A percentile compares a stretch with the other conserved stretches of the same genome.
Conservation (phyloP, 2,113 vertebrate genomes). For the Syngnathoides biaculeatus region DNA sequence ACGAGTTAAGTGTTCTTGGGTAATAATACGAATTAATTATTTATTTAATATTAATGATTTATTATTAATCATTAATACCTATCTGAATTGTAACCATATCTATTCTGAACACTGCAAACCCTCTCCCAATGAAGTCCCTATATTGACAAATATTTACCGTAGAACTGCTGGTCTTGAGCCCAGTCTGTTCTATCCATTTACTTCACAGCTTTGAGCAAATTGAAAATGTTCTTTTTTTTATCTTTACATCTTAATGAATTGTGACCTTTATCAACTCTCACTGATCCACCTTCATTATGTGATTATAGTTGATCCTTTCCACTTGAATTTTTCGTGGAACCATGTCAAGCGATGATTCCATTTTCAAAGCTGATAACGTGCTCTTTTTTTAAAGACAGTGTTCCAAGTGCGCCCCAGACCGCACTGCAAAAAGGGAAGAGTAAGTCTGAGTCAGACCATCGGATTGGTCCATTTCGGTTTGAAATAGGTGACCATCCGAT, state of each 20-base stretch:
- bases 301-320: neutral
- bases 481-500: slow-evolving; percentile 35
- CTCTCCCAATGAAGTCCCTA: too few species aligned
- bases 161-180: too few species aligned
- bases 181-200: neutral
- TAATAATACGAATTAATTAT: too few species aligned
- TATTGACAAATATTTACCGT: too few species aligned
- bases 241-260: neutral
- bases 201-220: neutral
- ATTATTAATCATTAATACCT: too few species aligned
- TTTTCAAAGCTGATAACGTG: slow-evolving; percentile 27
- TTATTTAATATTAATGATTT: too few species aligned
- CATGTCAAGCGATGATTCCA: neutral
- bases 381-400: slow-evolving; percentile 80
- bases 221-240: neutral
- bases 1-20: too few species aligned
- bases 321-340: neutral
- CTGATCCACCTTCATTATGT: neutral
- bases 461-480: slow-evolving; percentile 44
- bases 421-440: slow-evolving; percentile 85
- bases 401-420: slow-evolving; percentile 85
- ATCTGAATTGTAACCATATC: too few species aligned
- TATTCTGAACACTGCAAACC: too few species aligned
- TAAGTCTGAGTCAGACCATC: slow-evolving; percentile 75
- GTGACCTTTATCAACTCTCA: neutral